Percentiles rank a stretch among this genome's conserved stretches.
Conservation (phyloP, 1,140 invertebrate species). For the Papilio aristodemus region DNA sequence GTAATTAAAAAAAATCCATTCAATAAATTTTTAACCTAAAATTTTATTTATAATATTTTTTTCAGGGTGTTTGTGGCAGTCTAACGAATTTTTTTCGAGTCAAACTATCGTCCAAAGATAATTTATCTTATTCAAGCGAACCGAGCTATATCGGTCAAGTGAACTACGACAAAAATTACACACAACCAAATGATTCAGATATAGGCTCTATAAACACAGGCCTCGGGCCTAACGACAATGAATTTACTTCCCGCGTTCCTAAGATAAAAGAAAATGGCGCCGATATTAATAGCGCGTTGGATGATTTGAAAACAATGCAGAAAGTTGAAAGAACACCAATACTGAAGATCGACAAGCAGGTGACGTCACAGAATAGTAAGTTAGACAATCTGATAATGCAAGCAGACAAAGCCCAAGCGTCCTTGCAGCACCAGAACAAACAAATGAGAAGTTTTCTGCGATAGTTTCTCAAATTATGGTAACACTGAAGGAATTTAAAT, state of each 20-base stretch:
- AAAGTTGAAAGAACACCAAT: constrained; percentile 51
- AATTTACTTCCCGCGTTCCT: constrained; percentile 54
- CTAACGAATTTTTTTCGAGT: constrained; percentile 83
- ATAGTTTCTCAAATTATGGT: constrained; percentile 56
- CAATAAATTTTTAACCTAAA: background rate
- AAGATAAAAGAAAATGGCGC: constrained; percentile 55
- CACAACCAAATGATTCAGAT: constrained; percentile 51
- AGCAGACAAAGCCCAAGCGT: constrained; percentile 84
- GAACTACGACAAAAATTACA: constrained; percentile 68
- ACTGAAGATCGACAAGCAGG: constrained; percentile 62
- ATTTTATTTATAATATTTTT: constrained; percentile 32
- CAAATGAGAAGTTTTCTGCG: constrained; percentile 86
- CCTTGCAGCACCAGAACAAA: constrained; percentile 86
- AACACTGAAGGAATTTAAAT: background rate
- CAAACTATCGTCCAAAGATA: constrained; percentile 75
- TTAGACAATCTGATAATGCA: constrained; percentile 83
- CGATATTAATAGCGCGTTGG: constrained; percentile 73
- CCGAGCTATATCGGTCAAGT: constrained; percentile 72
- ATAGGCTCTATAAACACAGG: constrained; percentile 63
- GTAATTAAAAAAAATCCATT: constrained; percentile 66
- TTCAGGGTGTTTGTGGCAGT: constrained; percentile 84
- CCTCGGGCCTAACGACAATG: constrained; percentile 66
- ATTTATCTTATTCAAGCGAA: constrained; percentile 75
- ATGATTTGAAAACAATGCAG: constrained; percentile 75
- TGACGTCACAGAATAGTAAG: constrained; percentile 83